Conservation (phyloP, 2,113 vertebrate species). For the Gymnobelideus leadbeateri region DNA sequence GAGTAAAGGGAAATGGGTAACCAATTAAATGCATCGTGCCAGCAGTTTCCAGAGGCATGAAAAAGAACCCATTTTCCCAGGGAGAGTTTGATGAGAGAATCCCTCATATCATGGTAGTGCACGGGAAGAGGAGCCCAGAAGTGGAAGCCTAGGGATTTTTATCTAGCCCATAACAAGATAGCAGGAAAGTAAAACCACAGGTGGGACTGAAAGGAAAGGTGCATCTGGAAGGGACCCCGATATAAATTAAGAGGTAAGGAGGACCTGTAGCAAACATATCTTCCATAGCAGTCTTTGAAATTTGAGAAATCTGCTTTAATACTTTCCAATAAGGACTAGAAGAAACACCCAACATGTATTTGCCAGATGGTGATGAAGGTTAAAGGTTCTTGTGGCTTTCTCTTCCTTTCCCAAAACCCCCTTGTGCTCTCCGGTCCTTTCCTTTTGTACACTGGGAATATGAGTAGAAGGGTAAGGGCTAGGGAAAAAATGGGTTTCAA, state of each 20-base stretch:
- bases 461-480: not conserved
- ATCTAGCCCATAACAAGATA: constrained; percentile 9
- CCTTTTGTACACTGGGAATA: not conserved
- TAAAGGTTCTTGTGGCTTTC: not conserved
- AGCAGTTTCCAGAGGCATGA: constrained; percentile 4
- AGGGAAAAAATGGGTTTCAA: not conserved
- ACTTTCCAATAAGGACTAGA: not conserved
- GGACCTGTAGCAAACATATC: not conserved
- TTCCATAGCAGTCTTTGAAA: not conserved
- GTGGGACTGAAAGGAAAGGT: constrained; percentile 19
- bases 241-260: constrained; percentile 17
- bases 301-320: not conserved
- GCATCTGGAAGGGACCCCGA: not conserved
- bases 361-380: not conserved
- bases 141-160: constrained; percentile 40
- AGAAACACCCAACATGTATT: not conserved
- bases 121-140: constrained; percentile 1
- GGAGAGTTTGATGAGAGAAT: not conserved
- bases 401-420: not conserved
- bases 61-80: not conserved
- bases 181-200: constrained; percentile 12
- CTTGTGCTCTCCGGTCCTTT: not conserved
- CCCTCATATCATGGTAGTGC: constrained; percentile 10
- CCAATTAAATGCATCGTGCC: not conserved
- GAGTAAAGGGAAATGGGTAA: not conserved